Evolutionary conservation across 2,888 invertebrate species (phyloP).

Genomic region (Temnothorax rugatulus): DNA sequence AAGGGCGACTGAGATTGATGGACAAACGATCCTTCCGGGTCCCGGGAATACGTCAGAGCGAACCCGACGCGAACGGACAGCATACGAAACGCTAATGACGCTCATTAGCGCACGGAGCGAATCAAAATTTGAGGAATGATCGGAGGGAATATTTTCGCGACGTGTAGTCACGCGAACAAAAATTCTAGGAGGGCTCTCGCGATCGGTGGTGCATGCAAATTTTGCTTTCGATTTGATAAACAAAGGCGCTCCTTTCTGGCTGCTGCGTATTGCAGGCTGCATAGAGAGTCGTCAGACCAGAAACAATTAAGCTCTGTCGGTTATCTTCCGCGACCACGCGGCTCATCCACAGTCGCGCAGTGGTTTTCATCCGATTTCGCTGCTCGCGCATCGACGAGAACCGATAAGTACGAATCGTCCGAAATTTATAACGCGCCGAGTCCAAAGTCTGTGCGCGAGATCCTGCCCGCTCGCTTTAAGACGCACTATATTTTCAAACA

Average conservation of each 20-base stretch:
- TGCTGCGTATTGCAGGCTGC: conserved; percentile 74
- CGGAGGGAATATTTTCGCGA: conserved; percentile 55
- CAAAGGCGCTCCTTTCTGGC: conserved; percentile 75
- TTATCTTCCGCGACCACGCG: conserved; percentile 82
- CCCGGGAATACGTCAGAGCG: not conserved
- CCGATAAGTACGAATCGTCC: conserved; percentile 1
- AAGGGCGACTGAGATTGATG: conserved; percentile 49
- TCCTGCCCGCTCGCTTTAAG: conserved; percentile 9
- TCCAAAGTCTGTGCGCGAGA: conserved; percentile 3
- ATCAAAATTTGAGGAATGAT: conserved; percentile 57
- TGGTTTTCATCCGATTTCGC: conserved; percentile 65
- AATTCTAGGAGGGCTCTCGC: conserved; percentile 66
- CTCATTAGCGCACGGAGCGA: conserved; percentile 13
- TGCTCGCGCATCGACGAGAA: not conserved
- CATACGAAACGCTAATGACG: conserved; percentile 2
- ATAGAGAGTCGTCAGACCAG: conserved; percentile 84
- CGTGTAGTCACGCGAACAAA: conserved; percentile 58
- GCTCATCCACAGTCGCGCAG: conserved; percentile 65
- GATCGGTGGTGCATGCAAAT: conserved; percentile 71
- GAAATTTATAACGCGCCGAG: not conserved
- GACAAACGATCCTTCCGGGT: conserved; percentile 46
- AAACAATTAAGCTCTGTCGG: conserved; percentile 83
- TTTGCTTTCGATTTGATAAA: conserved; percentile 74
- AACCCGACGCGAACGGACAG: not conserved
- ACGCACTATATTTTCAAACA: not conserved